Evolutionary conservation across 1,140 invertebrate genomes (phyloP), one percentile per base, ranked within the genome.

Genomic region (Drosophila auraria): DNA sequence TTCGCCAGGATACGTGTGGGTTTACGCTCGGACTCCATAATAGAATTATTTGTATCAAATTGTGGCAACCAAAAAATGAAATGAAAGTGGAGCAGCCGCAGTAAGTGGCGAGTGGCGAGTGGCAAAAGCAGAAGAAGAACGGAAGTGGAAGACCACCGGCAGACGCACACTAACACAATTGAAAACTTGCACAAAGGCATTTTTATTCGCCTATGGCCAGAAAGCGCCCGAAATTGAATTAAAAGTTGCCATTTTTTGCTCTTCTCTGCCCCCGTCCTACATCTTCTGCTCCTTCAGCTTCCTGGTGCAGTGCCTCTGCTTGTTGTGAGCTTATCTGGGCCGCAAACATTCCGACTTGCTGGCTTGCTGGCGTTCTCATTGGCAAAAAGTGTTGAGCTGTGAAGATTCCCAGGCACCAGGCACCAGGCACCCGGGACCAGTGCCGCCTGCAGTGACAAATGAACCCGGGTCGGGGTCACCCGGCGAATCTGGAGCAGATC

Each of bases 11-110:
- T 82, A 66, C 53, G 75, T 64, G 75, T 78, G 83, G 79, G 74
- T 77, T 77, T 76, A 76, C 71, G 64, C 63, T 78, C 64, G 64
- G 64, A 61, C 64, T 82, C 78, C 69, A 78, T 84, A 87, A 84
- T 84, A 57, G 74, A 87, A 84, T 84, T 87, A 87, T 84, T 78
- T 84, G 83, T 84, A 84, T 84, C 76, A 87, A 84, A 86, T 86
- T 87, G 75, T 87, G 83, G 80, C 62, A 77, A 72, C 53, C 74
- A 72, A 77, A 72, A 62, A 68, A 61, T 71, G 42, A 84, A 80
- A 86, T 69, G 59, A 64, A 83, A 87, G 86, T 83, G 71, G 54
- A 69, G 76, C 65, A 78, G 47, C 27, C 17, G 23, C 60, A 42
- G 33, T 27, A 60, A 60, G 20, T 12, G 17, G 15, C 27, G 33